Evolutionary conservation across 2,113 vertebrate genomes (phyloP).

Genomic region (Sceloporus undulatus): DNA sequence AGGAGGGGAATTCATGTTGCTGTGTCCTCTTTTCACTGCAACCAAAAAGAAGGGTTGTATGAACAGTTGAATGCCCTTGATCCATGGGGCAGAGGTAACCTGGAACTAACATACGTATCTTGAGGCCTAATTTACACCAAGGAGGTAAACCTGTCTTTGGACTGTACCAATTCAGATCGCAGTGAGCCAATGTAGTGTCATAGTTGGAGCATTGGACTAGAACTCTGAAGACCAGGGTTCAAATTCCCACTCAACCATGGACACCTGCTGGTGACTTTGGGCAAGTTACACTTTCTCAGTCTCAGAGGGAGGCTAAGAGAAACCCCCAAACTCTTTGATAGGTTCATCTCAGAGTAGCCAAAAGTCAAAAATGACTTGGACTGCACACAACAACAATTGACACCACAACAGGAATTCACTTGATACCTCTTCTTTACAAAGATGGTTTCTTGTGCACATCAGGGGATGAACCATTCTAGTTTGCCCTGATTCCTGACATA

Average conservation of each 20-base stretch:
- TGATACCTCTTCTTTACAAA: neutral
- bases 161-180: neutral
- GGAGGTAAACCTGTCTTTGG: neutral
- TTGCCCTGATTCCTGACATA: neutral
- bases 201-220: neutral
- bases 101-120: neutral
- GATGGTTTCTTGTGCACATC: neutral
- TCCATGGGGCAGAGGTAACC: neutral
- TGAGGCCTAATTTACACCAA: neutral
- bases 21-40: neutral
- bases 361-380: too few relatives aligned
- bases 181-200: neutral
- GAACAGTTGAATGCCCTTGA: neutral
- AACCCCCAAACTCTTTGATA: too few relatives aligned
- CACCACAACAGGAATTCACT: too few relatives aligned
- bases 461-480: neutral
- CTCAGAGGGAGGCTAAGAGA: too few relatives aligned
- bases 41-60: too few relatives aligned
- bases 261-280: too few relatives aligned
- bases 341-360: too few relatives aligned
- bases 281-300: too few relatives aligned
- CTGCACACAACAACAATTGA: too few relatives aligned
- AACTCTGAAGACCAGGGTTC: too few relatives aligned
- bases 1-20: neutral
- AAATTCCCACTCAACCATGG: too few relatives aligned